Evolutionary conservation across 2,797 vertebrate genomes (phyloP), one percentile per base, ranked within the genome.

Genomic region (Channa striata): DNA sequence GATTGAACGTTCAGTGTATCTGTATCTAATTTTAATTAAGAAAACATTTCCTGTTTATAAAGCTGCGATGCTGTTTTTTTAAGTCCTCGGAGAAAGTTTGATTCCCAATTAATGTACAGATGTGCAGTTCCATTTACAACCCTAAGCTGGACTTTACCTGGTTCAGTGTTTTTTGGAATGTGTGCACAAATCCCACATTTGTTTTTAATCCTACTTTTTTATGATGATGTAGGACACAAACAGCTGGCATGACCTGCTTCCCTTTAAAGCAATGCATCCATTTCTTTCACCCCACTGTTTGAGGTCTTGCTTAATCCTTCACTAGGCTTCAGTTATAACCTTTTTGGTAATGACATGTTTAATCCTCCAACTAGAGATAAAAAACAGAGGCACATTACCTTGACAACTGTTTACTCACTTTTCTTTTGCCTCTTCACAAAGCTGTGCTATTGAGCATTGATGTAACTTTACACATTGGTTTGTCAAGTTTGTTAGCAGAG

Each of bases 331-430:
- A 80, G 89, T 87, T 81, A 69, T 82, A 92, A 89, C 88, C 88
- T 88, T 90, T 92, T 85, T 86, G 72, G 86, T 92, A 93, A 93
- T 92, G 92, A 92, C 89, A 81, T 86, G 81, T 73, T 68, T 93
- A 93, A 93, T 93, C 93, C 84, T 78, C 54, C 68, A 78, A 81
- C 81, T 72, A 43, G 72, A 80, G 87, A 88, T 91, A 88, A 91
- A 93, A 85, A 86, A 84, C 78, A 87, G 77, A 83, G 81, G 70
- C 59, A 59, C 82, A 83, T 92, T 90, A 89, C 85, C 82, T 86
- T 90, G 16, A 17, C 80, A 90, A 87, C 83, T 84, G 87, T 93
- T 90, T 85, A 83, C 78, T 86, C 48, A 60, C 68, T 88, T 83
- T 78, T 75, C 30, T 33, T 58, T 59, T 78, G 68, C 81, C 69